Evolutionary conservation across 2,888 invertebrate genomes (phyloP).

Genomic region (Eurytoma californica): DNA sequence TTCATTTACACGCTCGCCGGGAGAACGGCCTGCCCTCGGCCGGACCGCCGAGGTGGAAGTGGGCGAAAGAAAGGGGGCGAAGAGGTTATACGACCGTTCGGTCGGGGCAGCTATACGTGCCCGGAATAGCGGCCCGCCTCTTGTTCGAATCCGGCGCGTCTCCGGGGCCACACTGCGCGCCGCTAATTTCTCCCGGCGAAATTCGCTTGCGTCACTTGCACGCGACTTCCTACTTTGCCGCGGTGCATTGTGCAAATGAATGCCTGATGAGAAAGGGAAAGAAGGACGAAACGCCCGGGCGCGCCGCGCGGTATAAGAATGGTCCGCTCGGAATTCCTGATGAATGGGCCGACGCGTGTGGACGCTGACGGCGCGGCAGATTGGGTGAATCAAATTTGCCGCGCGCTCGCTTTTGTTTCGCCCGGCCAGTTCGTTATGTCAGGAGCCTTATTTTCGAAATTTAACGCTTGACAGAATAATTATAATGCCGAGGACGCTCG

Average conservation of each 20-base stretch:
- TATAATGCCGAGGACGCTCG: too few relatives aligned
- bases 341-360: neutral
- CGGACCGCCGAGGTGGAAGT: neutral
- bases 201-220: conserved; percentile 47
- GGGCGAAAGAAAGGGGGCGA: conserved; percentile 20
- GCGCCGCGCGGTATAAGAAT: neutral
- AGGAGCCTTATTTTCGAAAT: too few relatives aligned
- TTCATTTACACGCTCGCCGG: conserved; percentile 22
- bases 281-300: neutral
- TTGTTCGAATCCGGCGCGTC: neutral
- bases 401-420: too few relatives aligned
- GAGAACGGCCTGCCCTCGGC: neutral
- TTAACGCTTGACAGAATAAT: too few relatives aligned
- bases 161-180: neutral
- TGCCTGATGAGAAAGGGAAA: conserved; percentile 10
- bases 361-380: neutral
- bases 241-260: conserved; percentile 46
- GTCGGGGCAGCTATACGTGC: conserved; percentile 59
- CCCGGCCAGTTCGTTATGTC: too few relatives aligned
- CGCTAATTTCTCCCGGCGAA: conserved; percentile 40
- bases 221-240: conserved; percentile 28
- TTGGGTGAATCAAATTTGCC: neutral
- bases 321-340: conserved; percentile 10
- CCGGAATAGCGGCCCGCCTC: conserved; percentile 54
- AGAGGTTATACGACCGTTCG: conserved; percentile 58